Conservation (phyloP, 2,113 vertebrate genomes). For the Ptyas mucosa region DNA sequence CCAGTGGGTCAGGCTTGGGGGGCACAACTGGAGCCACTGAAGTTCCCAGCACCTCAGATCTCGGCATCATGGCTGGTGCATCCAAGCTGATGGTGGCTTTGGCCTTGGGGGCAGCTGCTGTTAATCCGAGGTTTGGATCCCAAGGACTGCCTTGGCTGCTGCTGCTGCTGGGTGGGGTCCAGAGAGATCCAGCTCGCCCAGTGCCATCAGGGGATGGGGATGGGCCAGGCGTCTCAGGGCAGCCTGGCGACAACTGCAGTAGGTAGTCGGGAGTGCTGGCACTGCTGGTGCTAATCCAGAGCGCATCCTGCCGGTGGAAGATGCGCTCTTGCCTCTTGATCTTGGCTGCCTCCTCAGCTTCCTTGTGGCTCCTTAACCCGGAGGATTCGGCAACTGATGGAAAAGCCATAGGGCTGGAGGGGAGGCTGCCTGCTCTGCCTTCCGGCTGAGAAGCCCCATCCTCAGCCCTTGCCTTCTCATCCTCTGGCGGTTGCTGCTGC, state of each 20-base stretch:
- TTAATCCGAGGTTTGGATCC: not conserved
- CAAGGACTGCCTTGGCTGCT: not conserved
- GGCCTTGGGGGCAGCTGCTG: not conserved
- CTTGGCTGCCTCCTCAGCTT: conserved; percentile 48
- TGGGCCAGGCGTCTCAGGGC: conserved; percentile 3
- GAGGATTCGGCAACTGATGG: conserved; percentile 23
- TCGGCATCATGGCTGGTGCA: not conserved
- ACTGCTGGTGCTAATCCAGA: conserved; percentile 72
- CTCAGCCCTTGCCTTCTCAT: conserved; percentile 1
- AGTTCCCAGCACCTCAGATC: not conserved
- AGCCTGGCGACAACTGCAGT: conserved; percentile 20
- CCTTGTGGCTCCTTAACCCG: conserved; percentile 38
- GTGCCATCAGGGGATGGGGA: conserved; percentile 13
- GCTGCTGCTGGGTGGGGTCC: not conserved
- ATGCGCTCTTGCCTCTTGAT: conserved; percentile 69
- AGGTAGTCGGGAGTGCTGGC: conserved; percentile 51
- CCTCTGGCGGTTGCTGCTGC: not conserved
- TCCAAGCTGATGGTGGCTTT: not conserved
- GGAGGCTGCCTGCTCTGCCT: not conserved
- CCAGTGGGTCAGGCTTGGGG: not conserved
- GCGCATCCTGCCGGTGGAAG: conserved; percentile 72
- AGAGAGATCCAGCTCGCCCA: not conserved
- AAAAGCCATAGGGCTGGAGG: not conserved
- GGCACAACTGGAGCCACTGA: not conserved
- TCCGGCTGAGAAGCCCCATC: conserved; percentile 32